phyloP scores from a whole-genome alignment of 2,113 vertebrate species.

The Dipodomys ordii region DNA sequence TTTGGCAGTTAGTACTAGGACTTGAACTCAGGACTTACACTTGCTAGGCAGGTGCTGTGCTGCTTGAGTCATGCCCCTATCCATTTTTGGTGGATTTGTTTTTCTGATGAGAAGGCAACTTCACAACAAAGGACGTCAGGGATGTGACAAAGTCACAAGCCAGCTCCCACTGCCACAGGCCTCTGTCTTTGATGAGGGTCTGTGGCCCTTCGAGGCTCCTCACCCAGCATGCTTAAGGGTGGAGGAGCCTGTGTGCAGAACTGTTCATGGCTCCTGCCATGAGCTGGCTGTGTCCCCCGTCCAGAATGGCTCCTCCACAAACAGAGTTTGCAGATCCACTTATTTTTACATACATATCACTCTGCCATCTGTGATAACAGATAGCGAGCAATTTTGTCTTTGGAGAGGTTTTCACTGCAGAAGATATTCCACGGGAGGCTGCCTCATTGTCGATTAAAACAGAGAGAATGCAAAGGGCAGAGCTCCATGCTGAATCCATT shows the following conservation, averaged over 20 bases:
- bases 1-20: too few species aligned
- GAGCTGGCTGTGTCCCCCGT: neutral
- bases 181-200: neutral
- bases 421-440: conserved; percentile 39
- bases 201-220: neutral
- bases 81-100: too few species aligned
- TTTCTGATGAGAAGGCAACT: too few species aligned
- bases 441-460: conserved; percentile 35
- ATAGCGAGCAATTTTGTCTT: conserved; percentile 40
- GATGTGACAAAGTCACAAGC: neutral
- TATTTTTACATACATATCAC: conserved; percentile 30
- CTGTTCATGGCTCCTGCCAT: rapidly evolving
- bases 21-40: too few species aligned
- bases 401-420: conserved; percentile 18
- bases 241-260: rapidly evolving
- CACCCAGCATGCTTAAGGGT: neutral
- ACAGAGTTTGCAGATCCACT: neutral
- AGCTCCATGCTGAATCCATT: conserved; percentile 16
- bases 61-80: too few species aligned
- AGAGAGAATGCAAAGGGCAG: neutral
- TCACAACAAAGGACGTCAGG: too few species aligned
- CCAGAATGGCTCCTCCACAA: neutral
- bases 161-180: neutral
- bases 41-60: too few species aligned
- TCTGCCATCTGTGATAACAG: conserved; percentile 38